phyloP scores from a whole-genome alignment of 2,797 vertebrate species.

The Zenarchopterus dispar region DNA sequence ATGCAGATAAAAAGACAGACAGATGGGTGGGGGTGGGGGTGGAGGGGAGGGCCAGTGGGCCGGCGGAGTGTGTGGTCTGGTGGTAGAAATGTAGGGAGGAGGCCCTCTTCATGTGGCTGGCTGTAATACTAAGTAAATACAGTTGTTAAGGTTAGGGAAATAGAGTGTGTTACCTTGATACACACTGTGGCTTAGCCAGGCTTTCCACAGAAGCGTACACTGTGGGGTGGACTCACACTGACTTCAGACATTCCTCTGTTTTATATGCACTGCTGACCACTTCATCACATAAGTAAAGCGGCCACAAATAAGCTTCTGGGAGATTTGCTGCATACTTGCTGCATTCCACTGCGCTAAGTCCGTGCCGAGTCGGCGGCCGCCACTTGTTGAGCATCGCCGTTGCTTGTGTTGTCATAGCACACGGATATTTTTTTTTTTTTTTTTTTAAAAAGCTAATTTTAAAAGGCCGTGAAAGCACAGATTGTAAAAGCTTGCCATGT shows the following conservation, averaged over 20 bases:
- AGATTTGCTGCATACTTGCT: slow-evolving; percentile 52
- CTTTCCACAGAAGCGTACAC: slow-evolving; percentile 54
- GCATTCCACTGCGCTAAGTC: slow-evolving; percentile 53
- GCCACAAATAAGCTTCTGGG: slow-evolving; percentile 55
- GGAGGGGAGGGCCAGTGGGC: slow-evolving; percentile 24
- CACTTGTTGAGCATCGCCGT: slow-evolving; percentile 35
- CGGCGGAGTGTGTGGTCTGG: slow-evolving; percentile 55
- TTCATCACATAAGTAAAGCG: slow-evolving; percentile 67
- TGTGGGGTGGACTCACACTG: slow-evolving; percentile 10
- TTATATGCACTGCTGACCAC: slow-evolving; percentile 61
- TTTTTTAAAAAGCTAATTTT: too few species aligned
- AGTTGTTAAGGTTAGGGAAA: slow-evolving; percentile 63
- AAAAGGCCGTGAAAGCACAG: slow-evolving; percentile 47
- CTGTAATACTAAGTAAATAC: slow-evolving; percentile 64
- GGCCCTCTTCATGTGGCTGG: slow-evolving; percentile 56
- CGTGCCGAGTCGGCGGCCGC: slow-evolving; percentile 3
- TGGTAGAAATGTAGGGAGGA: slow-evolving; percentile 23
- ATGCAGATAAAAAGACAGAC: neutral
- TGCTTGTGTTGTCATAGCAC: slow-evolving; percentile 48
- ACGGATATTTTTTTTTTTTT: too few species aligned
- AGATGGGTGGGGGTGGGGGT: neutral
- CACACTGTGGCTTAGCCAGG: slow-evolving; percentile 51
- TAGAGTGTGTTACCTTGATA: slow-evolving; percentile 62
- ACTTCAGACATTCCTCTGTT: slow-evolving; percentile 47
- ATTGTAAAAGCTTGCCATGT: slow-evolving; percentile 41